A percentile compares a stretch with the other conserved stretches of the same genome.
Evolutionary conservation across 2,797 vertebrate genomes (phyloP).

Genomic region (Cirrhinus mrigala): DNA sequence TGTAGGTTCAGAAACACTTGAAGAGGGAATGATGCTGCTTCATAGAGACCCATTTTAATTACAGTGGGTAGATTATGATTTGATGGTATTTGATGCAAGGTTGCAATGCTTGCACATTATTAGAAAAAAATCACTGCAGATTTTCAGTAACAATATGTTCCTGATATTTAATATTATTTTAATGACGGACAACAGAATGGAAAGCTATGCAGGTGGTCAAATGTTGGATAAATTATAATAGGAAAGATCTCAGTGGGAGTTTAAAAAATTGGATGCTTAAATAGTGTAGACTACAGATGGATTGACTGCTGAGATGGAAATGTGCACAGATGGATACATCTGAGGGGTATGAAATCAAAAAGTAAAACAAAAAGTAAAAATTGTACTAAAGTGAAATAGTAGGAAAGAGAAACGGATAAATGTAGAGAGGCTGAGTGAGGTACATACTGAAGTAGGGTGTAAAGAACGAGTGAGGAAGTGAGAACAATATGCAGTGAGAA

Average conservation of each 20-base stretch:
- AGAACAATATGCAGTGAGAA: neutral
- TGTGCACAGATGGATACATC: neutral
- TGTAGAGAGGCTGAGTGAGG: neutral
- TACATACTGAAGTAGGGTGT: neutral
- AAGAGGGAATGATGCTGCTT: neutral
- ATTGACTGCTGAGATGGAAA: neutral
- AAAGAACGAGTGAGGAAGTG: neutral
- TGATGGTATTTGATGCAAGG: neutral
- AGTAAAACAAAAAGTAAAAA: too few relatives aligned
- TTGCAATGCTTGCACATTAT: neutral
- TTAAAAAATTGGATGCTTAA: neutral
- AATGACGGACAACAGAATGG: neutral
- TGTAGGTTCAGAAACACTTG: neutral
- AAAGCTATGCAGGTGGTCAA: neutral
- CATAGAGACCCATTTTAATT: neutral
- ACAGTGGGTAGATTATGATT: neutral
- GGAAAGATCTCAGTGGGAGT: neutral
- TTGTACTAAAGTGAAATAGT: neutral
- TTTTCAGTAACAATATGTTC: neutral
- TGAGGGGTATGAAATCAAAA: neutral
- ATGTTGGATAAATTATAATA: neutral
- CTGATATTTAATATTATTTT: neutral
- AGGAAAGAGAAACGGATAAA: neutral
- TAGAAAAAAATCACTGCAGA: conserved; percentile 11
- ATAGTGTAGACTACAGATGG: neutral